Evolutionary conservation across 2,113 vertebrate species (phyloP), one percentile per base, ranked within the genome.

Genomic region (Excalfactoria chinensis): DNA sequence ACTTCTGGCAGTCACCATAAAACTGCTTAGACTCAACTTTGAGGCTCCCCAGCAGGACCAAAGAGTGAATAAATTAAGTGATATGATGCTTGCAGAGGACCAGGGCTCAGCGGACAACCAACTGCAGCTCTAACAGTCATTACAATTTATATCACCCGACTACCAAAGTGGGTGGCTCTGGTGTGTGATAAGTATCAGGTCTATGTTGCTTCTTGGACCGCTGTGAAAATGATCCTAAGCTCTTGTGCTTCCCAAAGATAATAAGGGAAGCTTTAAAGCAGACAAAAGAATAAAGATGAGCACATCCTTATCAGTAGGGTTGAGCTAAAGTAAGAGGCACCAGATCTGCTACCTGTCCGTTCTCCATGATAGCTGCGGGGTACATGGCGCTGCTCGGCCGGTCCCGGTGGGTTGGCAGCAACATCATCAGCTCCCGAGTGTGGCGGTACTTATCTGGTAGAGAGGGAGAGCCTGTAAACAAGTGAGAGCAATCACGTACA

Each of bases 371-470:
- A 22, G 97, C 97, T 71, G 97, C 94, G 19, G 98, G 99, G 56
- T 99, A 99, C 98, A 99, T 98, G 91, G 99, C 99, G 48, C 98
- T 99, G 98, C 98, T 99, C 7, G 98, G 98, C 53, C 99, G 98
- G 91, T 99, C 99, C 34, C 99, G 98, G 68, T 99, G 98, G 25
- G 98, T 93, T 16, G 99, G 99, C 96, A 99, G 96, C 97, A 99
- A 89, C 96, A 99, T 98, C 98, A 99, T 98, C 97, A 99, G 97
- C 96, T 99, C 99, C 89, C 99, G 97, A 97, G 98, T 98, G 90
- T 99, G 99, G 94, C 98, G 98, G 96, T 99, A 98, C 97, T 99
- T 99, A 97, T 99, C 99, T 78, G 99, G 99, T 95, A 99, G 98
- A 96, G 99, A 99, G 74, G 99, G 99, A 97, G 99, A 99, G 88